Evolutionary conservation across 1,140 invertebrate species (phyloP).

Genomic region (Lepidurus arcticus): DNA sequence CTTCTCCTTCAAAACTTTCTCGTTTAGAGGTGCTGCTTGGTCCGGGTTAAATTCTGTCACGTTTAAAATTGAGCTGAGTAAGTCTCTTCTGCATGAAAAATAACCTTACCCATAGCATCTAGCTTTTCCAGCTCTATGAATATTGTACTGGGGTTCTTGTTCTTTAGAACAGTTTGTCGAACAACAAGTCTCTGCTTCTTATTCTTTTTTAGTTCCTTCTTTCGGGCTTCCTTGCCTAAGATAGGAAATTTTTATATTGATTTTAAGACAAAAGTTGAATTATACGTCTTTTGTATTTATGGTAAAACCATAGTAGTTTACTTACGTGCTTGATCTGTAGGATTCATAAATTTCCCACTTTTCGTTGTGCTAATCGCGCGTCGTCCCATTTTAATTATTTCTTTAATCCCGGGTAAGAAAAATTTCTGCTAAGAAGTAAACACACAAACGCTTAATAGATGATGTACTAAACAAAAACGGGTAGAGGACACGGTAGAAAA

Average conservation of each 20-base stretch:
- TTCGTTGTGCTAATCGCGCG: constrained; percentile 97
- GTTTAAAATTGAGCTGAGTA: constrained; percentile 47
- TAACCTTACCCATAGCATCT: constrained; percentile 70
- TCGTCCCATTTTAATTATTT: constrained; percentile 69
- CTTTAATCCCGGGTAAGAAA: background rate
- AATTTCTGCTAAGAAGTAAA: constrained; percentile 9
- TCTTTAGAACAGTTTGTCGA: constrained; percentile 91
- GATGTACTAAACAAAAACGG: background rate
- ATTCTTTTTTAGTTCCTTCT: constrained; percentile 96
- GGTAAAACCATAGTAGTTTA: constrained; percentile 35
- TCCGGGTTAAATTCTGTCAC: constrained; percentile 79
- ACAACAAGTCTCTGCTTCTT: constrained; percentile 94
- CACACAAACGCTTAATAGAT: background rate
- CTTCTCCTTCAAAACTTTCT: constrained; percentile 95
- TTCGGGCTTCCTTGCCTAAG: constrained; percentile 91
- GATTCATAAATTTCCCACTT: constrained; percentile 99
- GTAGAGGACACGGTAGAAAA: no score
- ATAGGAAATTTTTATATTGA: constrained; percentile 29
- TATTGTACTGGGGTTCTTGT: constrained; percentile 91
- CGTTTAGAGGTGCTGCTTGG: constrained; percentile 86
- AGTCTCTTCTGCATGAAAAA: constrained; percentile 53
- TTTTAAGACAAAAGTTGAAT: constrained; percentile 25
- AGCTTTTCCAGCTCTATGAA: constrained; percentile 95
- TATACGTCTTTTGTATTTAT: background rate
- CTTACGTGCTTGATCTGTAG: constrained; percentile 96